These are phyloP conservation scores for Desoria tigrina DNA, from an alignment of 2,888 invertebrate genomes.

Conservation along the genomic window DNA sequence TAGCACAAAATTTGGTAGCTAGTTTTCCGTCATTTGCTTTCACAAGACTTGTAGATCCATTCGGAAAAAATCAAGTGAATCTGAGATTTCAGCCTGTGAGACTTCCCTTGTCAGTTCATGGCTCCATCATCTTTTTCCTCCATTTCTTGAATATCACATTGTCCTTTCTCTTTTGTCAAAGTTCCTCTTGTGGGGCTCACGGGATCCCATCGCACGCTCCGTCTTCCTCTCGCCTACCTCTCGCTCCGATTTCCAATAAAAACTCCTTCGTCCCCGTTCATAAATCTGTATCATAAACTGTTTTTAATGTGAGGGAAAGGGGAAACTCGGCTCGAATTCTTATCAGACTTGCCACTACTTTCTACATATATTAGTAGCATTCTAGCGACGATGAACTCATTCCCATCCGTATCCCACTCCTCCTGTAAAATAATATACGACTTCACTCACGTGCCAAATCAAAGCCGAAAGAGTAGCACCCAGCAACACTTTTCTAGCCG, in stretches of 20 bases:
- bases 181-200: not conserved
- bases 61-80: too few relatives aligned
- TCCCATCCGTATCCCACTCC: not conserved
- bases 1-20: too few relatives aligned
- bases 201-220: not conserved
- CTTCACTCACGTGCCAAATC: not conserved
- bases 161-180: not conserved
- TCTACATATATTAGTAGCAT: too few relatives aligned
- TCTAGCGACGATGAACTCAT: too few relatives aligned
- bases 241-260: not conserved
- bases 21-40: too few relatives aligned
- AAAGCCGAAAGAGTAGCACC: too few relatives aligned
- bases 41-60: too few relatives aligned
- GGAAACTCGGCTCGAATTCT: constrained; percentile 5
- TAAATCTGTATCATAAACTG: constrained; percentile 18
- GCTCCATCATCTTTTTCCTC: not conserved
- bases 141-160: not conserved
- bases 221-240: not conserved
- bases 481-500: too few relatives aligned
- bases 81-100: too few relatives aligned
- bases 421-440: not conserved
- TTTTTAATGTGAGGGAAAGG: constrained; percentile 18
- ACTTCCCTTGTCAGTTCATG: too few relatives aligned
- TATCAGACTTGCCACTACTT: not conserved
- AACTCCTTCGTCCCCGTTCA: constrained; percentile 6